phyloP scores from a whole-genome alignment of 2,888 invertebrate species.

The Trypoxylon attenuatum region DNA sequence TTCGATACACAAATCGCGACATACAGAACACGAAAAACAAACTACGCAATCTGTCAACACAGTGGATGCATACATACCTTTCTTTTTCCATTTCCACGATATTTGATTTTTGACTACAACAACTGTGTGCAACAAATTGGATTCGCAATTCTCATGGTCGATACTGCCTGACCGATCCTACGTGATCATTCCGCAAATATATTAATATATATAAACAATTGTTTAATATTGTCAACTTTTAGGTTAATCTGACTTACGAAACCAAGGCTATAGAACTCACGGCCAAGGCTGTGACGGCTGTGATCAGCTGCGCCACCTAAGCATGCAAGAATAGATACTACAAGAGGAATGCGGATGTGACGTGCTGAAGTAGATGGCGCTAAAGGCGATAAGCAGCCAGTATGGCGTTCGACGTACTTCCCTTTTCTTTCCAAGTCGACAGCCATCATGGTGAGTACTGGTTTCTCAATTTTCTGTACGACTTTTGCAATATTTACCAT shows the following conservation, averaged over 20 bases:
- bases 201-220: no score
- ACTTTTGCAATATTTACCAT: not conserved
- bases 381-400: not conserved
- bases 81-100: slow-evolving; percentile 62
- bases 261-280: no score
- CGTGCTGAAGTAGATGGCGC: slow-evolving; percentile 25
- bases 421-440: slow-evolving; percentile 65
- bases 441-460: slow-evolving; percentile 73
- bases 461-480: not conserved
- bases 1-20: not conserved
- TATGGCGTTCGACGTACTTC: slow-evolving; percentile 47
- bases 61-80: slow-evolving; percentile 48
- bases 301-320: no score
- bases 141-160: not conserved
- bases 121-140: not conserved
- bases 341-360: no score
- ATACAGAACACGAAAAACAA: not conserved
- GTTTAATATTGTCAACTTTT: no score
- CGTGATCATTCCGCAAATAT: slow-evolving; percentile 15
- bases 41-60: slow-evolving; percentile 2
- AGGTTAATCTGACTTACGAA: no score
- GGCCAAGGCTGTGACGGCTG: no score
- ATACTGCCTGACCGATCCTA: not conserved
- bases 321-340: no score
- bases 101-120: slow-evolving; percentile 16